Percentiles rank a stretch among this genome's conserved stretches.
These are phyloP conservation scores for Napeogenes inachia DNA, from an alignment of 2,888 invertebrate genomes.

Conservation along the genomic window DNA sequence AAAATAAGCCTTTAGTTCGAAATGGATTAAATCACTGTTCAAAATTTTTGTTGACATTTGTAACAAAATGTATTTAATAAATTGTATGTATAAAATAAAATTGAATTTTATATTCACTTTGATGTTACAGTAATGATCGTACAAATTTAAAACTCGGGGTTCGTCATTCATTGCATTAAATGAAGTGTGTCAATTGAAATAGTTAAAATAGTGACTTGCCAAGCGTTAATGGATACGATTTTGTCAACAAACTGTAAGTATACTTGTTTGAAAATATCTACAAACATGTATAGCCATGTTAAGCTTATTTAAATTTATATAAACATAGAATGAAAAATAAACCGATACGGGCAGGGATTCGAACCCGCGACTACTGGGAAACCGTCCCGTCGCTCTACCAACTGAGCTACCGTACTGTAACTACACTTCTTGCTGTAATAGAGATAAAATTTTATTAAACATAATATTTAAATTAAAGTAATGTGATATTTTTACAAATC, in stretches of 20 bases:
- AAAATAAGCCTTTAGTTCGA: too few species aligned
- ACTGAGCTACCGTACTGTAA: too few species aligned
- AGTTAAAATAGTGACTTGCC: background rate
- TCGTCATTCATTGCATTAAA: background rate
- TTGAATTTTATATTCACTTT: slow-evolving; percentile 4
- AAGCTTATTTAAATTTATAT: too few species aligned
- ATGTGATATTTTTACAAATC: background rate
- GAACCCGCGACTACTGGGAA: too few species aligned
- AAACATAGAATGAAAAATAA: too few species aligned
- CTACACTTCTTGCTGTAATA: background rate
- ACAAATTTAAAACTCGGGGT: background rate
- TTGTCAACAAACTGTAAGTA: background rate
- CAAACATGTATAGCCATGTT: too few species aligned
- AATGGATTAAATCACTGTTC: too few species aligned
- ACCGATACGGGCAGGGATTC: too few species aligned
- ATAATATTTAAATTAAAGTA: too few species aligned
- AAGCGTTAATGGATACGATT: background rate
- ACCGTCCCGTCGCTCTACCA: too few species aligned
- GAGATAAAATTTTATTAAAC: background rate
- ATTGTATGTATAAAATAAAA: background rate
- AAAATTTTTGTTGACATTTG: too few species aligned
- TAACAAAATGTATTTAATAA: background rate
- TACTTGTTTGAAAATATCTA: too few species aligned
- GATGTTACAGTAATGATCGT: background rate
- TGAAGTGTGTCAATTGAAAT: slow-evolving; percentile 1